Percentiles rank a stretch among this genome's conserved stretches.
Conservation (phyloP, 2,797 vertebrate species). For the Rhinichthys osculus region DNA sequence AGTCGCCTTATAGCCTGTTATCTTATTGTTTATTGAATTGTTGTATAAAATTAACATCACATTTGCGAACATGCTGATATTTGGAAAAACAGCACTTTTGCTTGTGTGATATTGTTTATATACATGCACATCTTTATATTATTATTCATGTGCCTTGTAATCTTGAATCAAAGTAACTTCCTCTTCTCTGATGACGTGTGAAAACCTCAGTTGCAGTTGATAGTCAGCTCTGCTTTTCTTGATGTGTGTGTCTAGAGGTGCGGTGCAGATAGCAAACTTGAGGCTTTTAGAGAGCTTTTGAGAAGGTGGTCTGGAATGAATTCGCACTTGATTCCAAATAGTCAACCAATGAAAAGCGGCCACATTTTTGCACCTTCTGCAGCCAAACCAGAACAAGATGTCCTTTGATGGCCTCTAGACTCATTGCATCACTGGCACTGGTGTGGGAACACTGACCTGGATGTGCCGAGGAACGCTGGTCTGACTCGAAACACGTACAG, state of each 20-base stretch:
- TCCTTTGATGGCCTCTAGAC: slow-evolving; percentile 72
- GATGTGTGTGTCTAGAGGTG: slow-evolving; percentile 7
- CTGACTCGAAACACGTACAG: slow-evolving; percentile 43
- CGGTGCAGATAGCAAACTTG: background rate
- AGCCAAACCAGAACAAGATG: slow-evolving; percentile 67
- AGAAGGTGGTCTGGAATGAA: slow-evolving; percentile 52
- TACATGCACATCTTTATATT: background rate
- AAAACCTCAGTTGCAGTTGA: background rate
- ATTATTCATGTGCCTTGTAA: background rate
- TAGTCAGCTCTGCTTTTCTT: slow-evolving; percentile 1
- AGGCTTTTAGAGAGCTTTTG: slow-evolving; percentile 18
- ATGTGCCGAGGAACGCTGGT: slow-evolving; percentile 65
- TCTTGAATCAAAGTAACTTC: background rate
- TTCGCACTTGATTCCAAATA: slow-evolving; percentile 56
- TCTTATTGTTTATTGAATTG: too few relatives aligned
- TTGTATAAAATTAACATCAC: too few relatives aligned
- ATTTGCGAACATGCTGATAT: too few relatives aligned
- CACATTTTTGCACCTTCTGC: slow-evolving; percentile 35
- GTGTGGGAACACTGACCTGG: slow-evolving; percentile 70
- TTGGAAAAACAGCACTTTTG: too few relatives aligned
- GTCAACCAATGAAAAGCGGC: slow-evolving; percentile 49
- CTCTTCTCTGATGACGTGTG: too few relatives aligned
- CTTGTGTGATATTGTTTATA: too few relatives aligned
- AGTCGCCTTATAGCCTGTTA: too few relatives aligned
- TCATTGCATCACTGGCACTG: slow-evolving; percentile 67